Evolutionary conservation across 2,113 vertebrate genomes (phyloP).

Genomic region (Serinus canaria): DNA sequence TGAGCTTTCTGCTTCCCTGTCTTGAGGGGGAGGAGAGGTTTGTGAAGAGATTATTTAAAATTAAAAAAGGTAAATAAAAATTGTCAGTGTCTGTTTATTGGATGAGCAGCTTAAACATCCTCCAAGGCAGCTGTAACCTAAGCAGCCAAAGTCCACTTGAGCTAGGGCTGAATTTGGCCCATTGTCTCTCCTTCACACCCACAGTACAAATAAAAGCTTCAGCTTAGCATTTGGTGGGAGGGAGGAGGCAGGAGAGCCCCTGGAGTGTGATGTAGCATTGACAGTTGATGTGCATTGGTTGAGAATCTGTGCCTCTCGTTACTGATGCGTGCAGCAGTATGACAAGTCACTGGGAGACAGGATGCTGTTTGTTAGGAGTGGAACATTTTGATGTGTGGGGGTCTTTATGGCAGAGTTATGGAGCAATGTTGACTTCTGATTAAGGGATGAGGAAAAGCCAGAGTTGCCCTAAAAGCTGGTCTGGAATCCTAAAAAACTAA

Average conservation of each 20-base stretch:
- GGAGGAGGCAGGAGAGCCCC: conserved; percentile 6
- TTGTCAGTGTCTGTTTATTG: neutral
- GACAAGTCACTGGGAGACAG: neutral
- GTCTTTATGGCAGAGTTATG: neutral
- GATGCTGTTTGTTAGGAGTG: neutral
- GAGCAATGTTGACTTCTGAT: neutral
- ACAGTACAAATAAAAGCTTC: conserved; percentile 15
- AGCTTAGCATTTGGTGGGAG: neutral
- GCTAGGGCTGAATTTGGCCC: neutral
- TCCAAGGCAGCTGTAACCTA: neutral
- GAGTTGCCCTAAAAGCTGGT: neutral
- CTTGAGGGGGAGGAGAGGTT: neutral
- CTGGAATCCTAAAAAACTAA: neutral
- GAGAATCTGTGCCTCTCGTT: neutral
- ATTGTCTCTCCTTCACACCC: neutral
- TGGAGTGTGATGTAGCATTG: neutral
- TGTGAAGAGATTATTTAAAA: neutral
- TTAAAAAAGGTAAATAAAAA: neutral
- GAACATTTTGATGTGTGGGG: neutral
- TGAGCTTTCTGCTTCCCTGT: neutral
- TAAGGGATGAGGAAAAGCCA: neutral
- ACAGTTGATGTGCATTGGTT: conserved; percentile 17
- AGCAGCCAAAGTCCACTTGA: neutral
- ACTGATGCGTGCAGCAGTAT: neutral
- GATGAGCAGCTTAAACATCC: neutral